phyloP scores from a whole-genome alignment of 2,113 vertebrate species.

The Daubentonia madagascariensis region DNA sequence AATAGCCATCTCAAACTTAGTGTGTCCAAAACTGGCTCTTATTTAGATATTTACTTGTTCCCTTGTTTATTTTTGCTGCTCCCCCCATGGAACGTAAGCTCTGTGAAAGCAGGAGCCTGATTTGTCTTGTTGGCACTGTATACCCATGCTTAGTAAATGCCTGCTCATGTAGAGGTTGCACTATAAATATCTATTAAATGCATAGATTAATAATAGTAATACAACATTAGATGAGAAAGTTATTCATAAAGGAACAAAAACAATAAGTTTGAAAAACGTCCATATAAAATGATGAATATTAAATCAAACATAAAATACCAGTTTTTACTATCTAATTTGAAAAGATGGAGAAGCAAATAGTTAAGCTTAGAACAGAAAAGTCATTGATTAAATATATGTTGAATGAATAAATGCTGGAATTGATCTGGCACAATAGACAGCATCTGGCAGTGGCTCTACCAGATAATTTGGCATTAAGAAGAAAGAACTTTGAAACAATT shows the following conservation, averaged over 20 bases:
- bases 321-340: neutral
- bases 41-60: neutral
- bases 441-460: neutral
- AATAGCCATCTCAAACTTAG: no score
- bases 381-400: neutral
- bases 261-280: neutral
- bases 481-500: neutral
- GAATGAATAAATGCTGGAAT: neutral
- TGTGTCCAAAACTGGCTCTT: neutral
- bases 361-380: neutral
- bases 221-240: neutral
- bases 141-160: neutral
- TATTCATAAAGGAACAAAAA: neutral
- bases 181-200: neutral
- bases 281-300: no score
- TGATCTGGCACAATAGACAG: neutral
- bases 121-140: neutral
- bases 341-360: neutral
- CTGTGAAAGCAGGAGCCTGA: neutral
- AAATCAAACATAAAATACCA: no score
- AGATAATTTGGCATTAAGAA: neutral
- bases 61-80: neutral
- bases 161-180: neutral
- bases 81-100: neutral
- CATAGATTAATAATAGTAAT: neutral